Evolutionary conservation across 2,797 vertebrate genomes (phyloP).

Genomic region (Scomberomorus guttatus): DNA sequence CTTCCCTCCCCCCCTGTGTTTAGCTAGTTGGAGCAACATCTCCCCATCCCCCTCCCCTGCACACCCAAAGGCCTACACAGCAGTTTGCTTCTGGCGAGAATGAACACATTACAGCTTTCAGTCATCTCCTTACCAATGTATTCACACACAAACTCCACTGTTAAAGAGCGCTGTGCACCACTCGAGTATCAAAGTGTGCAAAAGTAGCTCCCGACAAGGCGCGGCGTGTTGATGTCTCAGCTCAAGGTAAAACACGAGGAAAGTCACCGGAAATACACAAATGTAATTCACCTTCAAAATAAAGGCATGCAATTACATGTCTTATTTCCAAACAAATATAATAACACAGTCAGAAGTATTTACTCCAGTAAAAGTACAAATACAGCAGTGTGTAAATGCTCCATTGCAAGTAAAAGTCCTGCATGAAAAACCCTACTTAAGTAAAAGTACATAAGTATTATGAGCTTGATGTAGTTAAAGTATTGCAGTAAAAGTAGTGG

Average conservation of each 20-base stretch:
- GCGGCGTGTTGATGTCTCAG: conserved; percentile 23
- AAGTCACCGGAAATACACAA: conserved; percentile 45
- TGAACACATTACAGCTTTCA: neutral
- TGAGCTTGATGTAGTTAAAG: too few species aligned
- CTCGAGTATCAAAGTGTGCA: neutral
- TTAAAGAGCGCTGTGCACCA: neutral
- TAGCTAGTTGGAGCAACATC: conserved; percentile 45
- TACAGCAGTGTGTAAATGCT: too few species aligned
- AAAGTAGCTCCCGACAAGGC: conserved; percentile 4
- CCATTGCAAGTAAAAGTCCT: too few species aligned
- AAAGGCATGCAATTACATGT: conserved; percentile 3
- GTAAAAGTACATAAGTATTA: too few species aligned
- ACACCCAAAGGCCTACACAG: conserved; percentile 31
- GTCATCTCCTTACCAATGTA: conserved; percentile 7
- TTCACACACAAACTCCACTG: neutral
- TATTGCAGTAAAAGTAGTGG: too few species aligned
- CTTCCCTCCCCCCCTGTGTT: conserved; percentile 35
- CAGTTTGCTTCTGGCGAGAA: conserved; percentile 12
- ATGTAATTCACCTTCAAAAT: conserved; percentile 28
- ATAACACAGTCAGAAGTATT: too few species aligned
- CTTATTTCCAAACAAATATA: neutral
- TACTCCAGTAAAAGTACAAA: too few species aligned
- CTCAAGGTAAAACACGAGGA: neutral
- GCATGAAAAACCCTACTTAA: too few species aligned
- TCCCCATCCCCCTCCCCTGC: conserved; percentile 54